Evolutionary conservation across 2,113 vertebrate species (phyloP), one percentile per base, ranked within the genome.

Genomic region (Plecturocebus donacophilus): DNA sequence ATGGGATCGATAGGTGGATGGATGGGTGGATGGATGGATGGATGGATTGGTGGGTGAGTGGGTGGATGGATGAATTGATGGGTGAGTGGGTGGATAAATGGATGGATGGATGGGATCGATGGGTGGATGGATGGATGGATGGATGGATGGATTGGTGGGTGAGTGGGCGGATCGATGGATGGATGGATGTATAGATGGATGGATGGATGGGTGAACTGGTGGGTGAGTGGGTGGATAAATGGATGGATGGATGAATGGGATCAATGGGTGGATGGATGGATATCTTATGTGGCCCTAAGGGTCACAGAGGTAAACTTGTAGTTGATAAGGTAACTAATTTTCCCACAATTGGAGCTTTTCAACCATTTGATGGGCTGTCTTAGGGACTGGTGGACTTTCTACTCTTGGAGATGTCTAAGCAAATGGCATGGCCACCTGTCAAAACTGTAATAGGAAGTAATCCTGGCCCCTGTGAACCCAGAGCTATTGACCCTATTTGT

Each of bases 11-110:
- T 54, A 8, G 23, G 38, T 12, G 8, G 14, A 21, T 71, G 42
- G 19, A 6, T 25, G 49, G 64, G 17, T 54, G 47, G 25, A 8
- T 27, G 32, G 38, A 56, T 27, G 27, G 35, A 49, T 56, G 17
- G 11, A 42, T 35, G 3, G 66, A 8, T 70, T 6, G 0, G 0
- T 68, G 6, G 12, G 32, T 66, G 32, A 9, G 8, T 27, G 42
- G 32, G 13, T 75, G 35, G 25, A 14, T 35, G 38, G n/a, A 42
- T 38, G 16, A 5, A 79, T 7, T 14, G 14, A 52, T 66, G 64
- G 11, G 12, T 32, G 12, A 13, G 12, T 30, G 30, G 64, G 12
- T n/a, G 3, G 35, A 19, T n/a, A 0, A 1, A 19, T n/a, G 66
- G 66, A 20, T 17, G 66, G 66, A 19, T 11, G 10, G 16, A 40